phyloP scores from a whole-genome alignment of 2,888 invertebrate species.

The Andrena flavipes region DNA sequence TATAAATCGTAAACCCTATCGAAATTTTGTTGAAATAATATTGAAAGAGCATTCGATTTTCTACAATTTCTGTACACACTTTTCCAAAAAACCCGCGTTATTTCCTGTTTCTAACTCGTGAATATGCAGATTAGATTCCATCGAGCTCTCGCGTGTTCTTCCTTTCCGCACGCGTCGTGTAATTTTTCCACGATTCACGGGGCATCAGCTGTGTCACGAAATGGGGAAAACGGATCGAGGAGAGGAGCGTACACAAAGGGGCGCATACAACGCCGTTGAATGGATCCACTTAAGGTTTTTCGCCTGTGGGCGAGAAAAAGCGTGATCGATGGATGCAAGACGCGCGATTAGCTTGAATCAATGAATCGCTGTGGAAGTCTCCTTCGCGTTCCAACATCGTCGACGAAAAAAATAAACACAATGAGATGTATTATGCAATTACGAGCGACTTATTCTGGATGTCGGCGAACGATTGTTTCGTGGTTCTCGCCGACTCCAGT shows the following conservation, averaged over 20 bases:
- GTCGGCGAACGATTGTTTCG: constrained; percentile 52
- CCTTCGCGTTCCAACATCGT: constrained; percentile 39
- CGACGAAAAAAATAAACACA: constrained; percentile 3
- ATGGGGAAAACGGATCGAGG: background rate
- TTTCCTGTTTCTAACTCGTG: no score
- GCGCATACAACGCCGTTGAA: background rate
- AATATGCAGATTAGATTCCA: no score
- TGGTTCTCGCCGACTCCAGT: constrained; percentile 23
- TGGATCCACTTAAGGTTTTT: constrained; percentile 16
- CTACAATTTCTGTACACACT: no score
- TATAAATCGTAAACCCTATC: no score
- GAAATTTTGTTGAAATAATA: no score
- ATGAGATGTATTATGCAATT: constrained; percentile 41
- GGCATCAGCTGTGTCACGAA: background rate
- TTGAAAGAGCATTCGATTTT: no score
- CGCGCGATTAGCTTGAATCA: constrained; percentile 30
- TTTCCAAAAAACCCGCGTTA: no score
- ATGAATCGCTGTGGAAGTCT: constrained; percentile 39
- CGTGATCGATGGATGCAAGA: background rate
- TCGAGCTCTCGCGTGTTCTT: background rate
- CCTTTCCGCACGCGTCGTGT: background rate
- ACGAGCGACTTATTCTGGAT: constrained; percentile 14
- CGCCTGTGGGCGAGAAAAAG: background rate
- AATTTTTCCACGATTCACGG: background rate
- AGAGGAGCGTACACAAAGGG: background rate